A percentile compares a stretch with the other conserved stretches of the same genome.
These are phyloP conservation scores for Hydraecia micacea DNA, from an alignment of 2,888 invertebrate species.

Conservation along the genomic window DNA sequence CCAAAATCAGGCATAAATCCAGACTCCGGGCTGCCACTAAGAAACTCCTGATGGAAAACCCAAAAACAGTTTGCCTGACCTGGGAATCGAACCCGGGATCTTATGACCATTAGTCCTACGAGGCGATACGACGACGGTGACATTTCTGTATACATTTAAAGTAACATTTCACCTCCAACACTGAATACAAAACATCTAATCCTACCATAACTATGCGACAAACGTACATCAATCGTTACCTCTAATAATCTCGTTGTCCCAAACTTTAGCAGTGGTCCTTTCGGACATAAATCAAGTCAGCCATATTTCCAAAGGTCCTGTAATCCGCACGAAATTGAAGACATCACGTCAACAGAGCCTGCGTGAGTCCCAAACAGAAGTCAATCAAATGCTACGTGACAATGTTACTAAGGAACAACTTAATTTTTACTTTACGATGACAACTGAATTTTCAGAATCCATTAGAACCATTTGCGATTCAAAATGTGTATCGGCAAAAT, in stretches of 20 bases:
- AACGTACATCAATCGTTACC: slow-evolving; percentile 14
- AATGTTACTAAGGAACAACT: slow-evolving; percentile 72
- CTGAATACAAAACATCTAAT: not conserved
- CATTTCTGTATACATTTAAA: not conserved
- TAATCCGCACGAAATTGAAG: slow-evolving; percentile 40
- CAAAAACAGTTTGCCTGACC: not conserved
- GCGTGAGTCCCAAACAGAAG: slow-evolving; percentile 53
- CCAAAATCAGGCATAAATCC: not conserved
- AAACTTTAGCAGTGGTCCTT: slow-evolving; percentile 20
- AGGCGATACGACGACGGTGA: not conserved
- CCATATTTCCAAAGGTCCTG: slow-evolving; percentile 24
- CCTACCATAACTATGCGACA: not conserved
- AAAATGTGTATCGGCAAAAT: slow-evolving; percentile 69
- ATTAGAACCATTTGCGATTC: slow-evolving; percentile 73
- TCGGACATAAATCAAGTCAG: slow-evolving; percentile 36
- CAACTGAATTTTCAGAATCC: slow-evolving; percentile 72
- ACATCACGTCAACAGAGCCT: slow-evolving; percentile 39
- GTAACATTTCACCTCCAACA: not conserved
- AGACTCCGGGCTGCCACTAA: not conserved
- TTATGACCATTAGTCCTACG: not conserved
- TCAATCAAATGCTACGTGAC: slow-evolving; percentile 72
- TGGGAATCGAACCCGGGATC: not conserved
- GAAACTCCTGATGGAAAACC: not conserved
- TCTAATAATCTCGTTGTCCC: slow-evolving; percentile 24
- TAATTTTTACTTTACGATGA: slow-evolving; percentile 75